phyloP scores from a whole-genome alignment of 2,797 vertebrate genomes.

The Takifugu rubripes region DNA sequence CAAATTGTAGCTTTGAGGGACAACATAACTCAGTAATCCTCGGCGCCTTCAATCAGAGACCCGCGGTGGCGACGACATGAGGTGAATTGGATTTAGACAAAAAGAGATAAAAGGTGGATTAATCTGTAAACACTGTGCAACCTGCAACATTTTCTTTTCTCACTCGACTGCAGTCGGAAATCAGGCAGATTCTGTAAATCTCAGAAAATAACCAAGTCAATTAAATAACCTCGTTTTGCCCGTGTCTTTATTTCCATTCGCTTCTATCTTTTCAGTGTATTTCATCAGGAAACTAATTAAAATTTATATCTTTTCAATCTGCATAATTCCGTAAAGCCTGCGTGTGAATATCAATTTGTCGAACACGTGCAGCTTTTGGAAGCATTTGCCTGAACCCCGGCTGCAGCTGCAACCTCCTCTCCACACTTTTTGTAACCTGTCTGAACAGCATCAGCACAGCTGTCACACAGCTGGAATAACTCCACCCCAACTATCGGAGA shows the following conservation, averaged over 20 bases:
- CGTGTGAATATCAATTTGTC: neutral
- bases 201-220: conserved; percentile 3
- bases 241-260: neutral
- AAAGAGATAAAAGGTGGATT: too few relatives aligned
- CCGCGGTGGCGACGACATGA: too few relatives aligned
- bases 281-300: conserved; percentile 8
- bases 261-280: conserved; percentile 2
- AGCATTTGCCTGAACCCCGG: conserved; percentile 1
- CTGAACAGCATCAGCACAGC: conserved; percentile 30
- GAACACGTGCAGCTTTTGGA: neutral
- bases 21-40: too few relatives aligned
- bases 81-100: too few relatives aligned
- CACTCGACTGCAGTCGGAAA: conserved; percentile 4
- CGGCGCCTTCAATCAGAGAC: too few relatives aligned
- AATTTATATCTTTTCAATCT: neutral
- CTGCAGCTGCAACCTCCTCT: conserved; percentile 8
- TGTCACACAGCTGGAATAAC: conserved; percentile 48
- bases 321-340: neutral
- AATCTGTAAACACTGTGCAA: too few relatives aligned
- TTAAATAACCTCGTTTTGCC: conserved; percentile 3
- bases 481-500: conserved; percentile 37
- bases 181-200: conserved; percentile 3
- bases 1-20: too few relatives aligned
- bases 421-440: conserved; percentile 22
- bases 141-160: neutral